Base-by-base conservation (phyloP, 2,888 invertebrate genomes). In the Protodeltote pygarga region DNA sequence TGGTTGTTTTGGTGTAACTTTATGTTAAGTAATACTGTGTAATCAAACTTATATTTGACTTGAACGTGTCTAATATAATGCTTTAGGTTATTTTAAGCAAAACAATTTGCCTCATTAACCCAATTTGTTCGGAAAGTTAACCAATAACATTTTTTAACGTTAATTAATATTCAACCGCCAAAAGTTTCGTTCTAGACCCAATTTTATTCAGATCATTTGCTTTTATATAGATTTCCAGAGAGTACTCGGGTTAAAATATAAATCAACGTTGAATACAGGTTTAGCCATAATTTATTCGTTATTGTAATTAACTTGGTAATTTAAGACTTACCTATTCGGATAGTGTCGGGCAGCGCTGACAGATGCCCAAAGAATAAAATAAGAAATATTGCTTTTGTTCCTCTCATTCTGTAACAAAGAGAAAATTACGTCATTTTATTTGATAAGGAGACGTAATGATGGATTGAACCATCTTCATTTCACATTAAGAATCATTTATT, bases 321-420 rank as follows among this genome's bases (percentile, higher is more conserved):
- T 10, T 28, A 31, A 53, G 33, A 8, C 85, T 89, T 79, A 93
- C 93, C 93, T 77, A 93, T 93, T 77, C 92, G 81, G 48, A 93
- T 93, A n/a, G 92, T 92, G 59, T 93, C 93, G 24, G 93, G 93
- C 21, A 93, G 77, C 5, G 93, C 92, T 38, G 89, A 91, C 31
- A 92, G 87, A 65, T 90, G 86, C 15, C 90, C 89, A 47, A 88
- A 85, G 73, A 90, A 86, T 65, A 92, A 79, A 72, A 92, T 77
- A 61, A 92, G 82, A 58, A 88, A 85, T 75, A 91, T 71, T 38
- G 83, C 87, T 60, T 87, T 85, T 54, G 85, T 80, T 42, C 81
- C 87, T 77, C 81, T 83, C 92, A 92, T 90, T 66, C 83, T 88
- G 87, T 42, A 89, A 90, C 82, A 89, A 86, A 59, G 35, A 65